Evolutionary conservation across 1,140 invertebrate genomes (phyloP).

Genomic region (Cyphomyrmex costatus): DNA sequence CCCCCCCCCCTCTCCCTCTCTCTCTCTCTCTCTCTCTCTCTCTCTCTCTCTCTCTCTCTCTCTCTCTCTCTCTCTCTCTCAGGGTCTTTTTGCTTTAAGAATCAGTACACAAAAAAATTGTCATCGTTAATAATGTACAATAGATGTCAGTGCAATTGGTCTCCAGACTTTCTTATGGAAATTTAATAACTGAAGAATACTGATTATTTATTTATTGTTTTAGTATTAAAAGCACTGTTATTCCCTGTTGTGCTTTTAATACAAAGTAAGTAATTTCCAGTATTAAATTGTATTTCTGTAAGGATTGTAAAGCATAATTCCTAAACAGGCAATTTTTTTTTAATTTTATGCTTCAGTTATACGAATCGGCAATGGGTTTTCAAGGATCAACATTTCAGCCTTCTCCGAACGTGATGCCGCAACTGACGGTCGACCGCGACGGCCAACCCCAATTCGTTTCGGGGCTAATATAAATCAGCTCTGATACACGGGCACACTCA

Average conservation of each 20-base stretch:
- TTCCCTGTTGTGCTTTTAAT: no score
- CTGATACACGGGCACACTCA: constrained; percentile 47
- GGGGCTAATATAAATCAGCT: constrained; percentile 88
- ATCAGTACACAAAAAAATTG: background rate
- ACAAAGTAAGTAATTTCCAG: no score
- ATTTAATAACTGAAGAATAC: no score
- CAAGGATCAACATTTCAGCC: constrained; percentile 92
- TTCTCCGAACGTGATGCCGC: constrained; percentile 83
- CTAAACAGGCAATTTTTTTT: constrained; percentile 70
- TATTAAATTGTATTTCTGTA: no score
- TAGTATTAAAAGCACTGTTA: no score
- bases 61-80: background rate
- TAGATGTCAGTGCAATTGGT: background rate
- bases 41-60: no score
- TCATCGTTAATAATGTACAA: background rate
- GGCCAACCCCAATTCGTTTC: constrained; percentile 91
- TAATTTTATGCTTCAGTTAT: constrained; percentile 87
- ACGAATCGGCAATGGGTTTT: constrained; percentile 89
- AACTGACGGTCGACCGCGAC: constrained; percentile 88
- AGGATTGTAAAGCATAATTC: background rate
- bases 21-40: no score
- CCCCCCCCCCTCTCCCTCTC: background rate
- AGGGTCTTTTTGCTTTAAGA: background rate
- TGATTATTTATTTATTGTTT: no score
- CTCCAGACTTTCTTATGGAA: background rate